These are phyloP conservation scores for Sphinx pinastri DNA, from an alignment of 2,888 invertebrate species.

Conservation along the genomic window DNA sequence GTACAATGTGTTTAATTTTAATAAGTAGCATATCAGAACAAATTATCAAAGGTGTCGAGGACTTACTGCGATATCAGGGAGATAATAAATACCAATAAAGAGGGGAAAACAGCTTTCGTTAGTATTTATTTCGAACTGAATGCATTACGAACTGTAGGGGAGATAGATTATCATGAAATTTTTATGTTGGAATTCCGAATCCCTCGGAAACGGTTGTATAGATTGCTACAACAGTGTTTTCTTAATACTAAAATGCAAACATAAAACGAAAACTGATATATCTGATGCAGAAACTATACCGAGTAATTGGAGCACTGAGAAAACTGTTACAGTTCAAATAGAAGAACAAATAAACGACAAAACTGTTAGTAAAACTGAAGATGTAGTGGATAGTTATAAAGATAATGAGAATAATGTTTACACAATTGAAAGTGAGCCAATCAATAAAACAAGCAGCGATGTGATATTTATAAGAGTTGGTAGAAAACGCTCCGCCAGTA, in stretches of 20 bases:
- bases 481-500: constrained; percentile 21
- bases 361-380: background rate
- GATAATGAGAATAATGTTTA: background rate
- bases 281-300: constrained; percentile 48
- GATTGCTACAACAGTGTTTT: constrained; percentile 11
- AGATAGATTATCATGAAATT: constrained; percentile 25
- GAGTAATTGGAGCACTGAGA: constrained; percentile 41
- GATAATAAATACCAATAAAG: constrained; percentile 25
- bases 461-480: constrained; percentile 28
- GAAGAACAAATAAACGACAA: constrained; percentile 26
- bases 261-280: constrained; percentile 31
- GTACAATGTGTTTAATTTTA: constrained; percentile 11
- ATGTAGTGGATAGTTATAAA: background rate
- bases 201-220: background rate
- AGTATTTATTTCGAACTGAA: background rate
- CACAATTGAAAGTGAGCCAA: constrained; percentile 5
- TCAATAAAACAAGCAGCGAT: constrained; percentile 14
- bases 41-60: background rate
- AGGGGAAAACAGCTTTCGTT: background rate
- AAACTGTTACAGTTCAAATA: constrained; percentile 39
- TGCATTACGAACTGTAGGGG: background rate
- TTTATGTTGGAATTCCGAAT: constrained; percentile 14
- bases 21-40: constrained; percentile 2
- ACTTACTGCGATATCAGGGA: constrained; percentile 14
- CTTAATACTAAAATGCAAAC: constrained; percentile 31